Evolutionary conservation across 2,888 invertebrate species (phyloP), one percentile per base, ranked within the genome.

Genomic region (Fragum sueziense): DNA sequence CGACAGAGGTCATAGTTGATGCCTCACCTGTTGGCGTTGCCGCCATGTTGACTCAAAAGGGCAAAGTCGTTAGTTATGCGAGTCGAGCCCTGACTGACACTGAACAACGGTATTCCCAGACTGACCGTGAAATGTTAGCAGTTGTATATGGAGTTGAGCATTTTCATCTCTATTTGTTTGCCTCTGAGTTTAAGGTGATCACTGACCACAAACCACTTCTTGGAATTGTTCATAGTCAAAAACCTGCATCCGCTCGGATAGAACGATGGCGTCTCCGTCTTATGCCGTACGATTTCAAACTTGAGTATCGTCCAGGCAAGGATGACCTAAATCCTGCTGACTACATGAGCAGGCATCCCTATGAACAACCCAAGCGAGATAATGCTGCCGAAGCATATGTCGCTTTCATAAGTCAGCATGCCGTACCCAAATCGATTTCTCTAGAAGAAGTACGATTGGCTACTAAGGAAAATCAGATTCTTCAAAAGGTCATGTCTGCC

Each of bases 161-260:
- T 62, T 91, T 88, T 76, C 83, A 88, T 51, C 31, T 88, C 27
- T 90, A 86, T 62, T 61, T 90, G 7, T 85, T 81, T 71, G 90
- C 90, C 34, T 77, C 68, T 29, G 78, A 78, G 33, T 74, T 78
- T 41, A 79, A 59, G 88, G 86, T 11, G 88, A 87, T 76, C 90
- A 91, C 82, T 25, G 89, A 88, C 73, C 90, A 90, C 80, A 88
- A 89, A 73, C 90, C 90, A 1, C 77, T 91, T 27, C 73, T 83
- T 27, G 73, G 82, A 22, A 86, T 91, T 27, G 85, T 88, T 57
- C 74, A 82, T 22, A 86, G 84, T 41, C 81, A 76, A 31, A 88
- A 86, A 70, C 86, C 86, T 20, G 75, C 88, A 11, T 68, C 79
- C 34, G 80, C 82, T 22, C 72, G 80, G 37, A 82, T 86, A 11